These are phyloP conservation scores for Phorcus lineatus DNA, from an alignment of 2,888 invertebrate genomes.

Conservation along the genomic window DNA sequence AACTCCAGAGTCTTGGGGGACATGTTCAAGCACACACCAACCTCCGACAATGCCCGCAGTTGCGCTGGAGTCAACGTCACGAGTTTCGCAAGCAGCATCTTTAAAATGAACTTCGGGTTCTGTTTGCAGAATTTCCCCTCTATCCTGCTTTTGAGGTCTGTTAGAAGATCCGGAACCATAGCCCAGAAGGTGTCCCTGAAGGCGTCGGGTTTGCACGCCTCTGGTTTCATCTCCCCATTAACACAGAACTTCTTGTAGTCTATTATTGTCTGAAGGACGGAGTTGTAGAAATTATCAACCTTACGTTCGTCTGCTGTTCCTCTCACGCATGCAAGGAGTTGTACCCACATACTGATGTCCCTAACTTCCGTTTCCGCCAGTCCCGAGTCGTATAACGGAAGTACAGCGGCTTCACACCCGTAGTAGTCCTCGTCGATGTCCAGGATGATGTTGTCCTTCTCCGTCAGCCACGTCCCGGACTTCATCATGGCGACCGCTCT, in stretches of 20 bases:
- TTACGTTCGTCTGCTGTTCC: constrained; percentile 44
- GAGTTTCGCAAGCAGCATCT: constrained; percentile 12
- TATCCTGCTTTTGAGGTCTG: background rate
- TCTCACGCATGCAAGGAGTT: constrained; percentile 49
- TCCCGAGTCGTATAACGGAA: constrained; percentile 47
- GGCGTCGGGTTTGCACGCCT: background rate
- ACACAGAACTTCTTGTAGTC: background rate
- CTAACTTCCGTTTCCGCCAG: constrained; percentile 37
- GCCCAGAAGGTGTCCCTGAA: background rate
- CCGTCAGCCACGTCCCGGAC: constrained; percentile 24
- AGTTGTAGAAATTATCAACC: constrained; percentile 41
- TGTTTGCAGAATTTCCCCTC: background rate
- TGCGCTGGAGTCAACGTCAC: constrained; percentile 41
- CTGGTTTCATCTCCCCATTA: background rate
- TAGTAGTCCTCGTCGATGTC: constrained; percentile 66
- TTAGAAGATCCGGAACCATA: background rate
- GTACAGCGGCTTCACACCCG: constrained; percentile 56
- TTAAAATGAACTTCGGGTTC: background rate
- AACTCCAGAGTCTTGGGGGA: constrained; percentile 44
- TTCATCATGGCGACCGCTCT: constrained; percentile 27
- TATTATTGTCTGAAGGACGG: constrained; percentile 15
- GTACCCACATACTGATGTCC: constrained; percentile 40
- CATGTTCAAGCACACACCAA: constrained; percentile 59
- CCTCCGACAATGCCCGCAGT: constrained; percentile 44
- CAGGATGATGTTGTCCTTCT: constrained; percentile 44